phyloP scores from a whole-genome alignment of 2,797 vertebrate species.

The Brachymystax lenok region DNA sequence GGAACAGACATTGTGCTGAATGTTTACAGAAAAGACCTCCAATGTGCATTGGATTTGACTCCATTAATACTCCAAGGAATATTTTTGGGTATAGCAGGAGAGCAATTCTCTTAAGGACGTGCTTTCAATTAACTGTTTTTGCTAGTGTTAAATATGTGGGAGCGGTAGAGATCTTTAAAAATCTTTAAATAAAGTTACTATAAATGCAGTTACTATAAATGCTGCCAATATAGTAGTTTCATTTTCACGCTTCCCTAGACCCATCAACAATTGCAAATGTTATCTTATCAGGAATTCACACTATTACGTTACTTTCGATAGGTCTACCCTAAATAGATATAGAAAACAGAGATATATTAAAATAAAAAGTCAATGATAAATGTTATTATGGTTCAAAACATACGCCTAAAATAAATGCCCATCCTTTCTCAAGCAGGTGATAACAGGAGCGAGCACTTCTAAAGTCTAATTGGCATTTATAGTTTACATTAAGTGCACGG shows the following conservation, averaged over 20 bases:
- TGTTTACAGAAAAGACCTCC: not conserved
- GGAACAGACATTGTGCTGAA: slow-evolving; percentile 6
- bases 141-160: not conserved
- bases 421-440: not conserved
- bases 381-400: too few species aligned
- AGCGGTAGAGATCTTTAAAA: not conserved
- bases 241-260: not conserved
- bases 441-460: not conserved
- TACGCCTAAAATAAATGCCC: not conserved
- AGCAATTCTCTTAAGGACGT: not conserved
- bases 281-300: not conserved
- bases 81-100: not conserved
- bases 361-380: not conserved
- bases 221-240: not conserved
- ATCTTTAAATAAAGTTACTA: too few species aligned
- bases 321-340: not conserved
- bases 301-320: not conserved
- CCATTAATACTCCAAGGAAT: slow-evolving; percentile 19
- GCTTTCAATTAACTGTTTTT: not conserved
- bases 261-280: not conserved
- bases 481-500: not conserved
- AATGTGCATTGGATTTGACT: slow-evolving; percentile 6
- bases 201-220: too few species aligned
- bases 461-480: too few species aligned
- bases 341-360: not conserved